These are phyloP conservation scores for Odocoileus virginianus DNA, from an alignment of 2,113 vertebrate species.

Conservation along the genomic window DNA sequence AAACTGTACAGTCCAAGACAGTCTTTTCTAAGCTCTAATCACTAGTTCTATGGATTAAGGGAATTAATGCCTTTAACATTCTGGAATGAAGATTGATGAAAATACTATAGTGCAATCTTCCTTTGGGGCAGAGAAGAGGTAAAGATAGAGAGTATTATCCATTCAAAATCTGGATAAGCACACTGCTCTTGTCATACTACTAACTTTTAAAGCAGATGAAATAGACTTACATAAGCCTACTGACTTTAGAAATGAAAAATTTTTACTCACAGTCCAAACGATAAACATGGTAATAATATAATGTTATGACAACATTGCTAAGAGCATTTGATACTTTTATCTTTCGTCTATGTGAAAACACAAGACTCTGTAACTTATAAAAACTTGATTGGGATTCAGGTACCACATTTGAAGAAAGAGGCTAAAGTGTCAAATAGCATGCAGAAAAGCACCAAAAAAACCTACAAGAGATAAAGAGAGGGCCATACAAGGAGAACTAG, in stretches of 20 bases:
- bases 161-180: constrained; percentile 32
- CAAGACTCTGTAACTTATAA: background rate
- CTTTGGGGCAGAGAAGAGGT: background rate
- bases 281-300: background rate
- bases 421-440: background rate
- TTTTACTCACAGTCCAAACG: background rate
- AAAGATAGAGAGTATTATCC: background rate
- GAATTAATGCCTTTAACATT: constrained; percentile 49
- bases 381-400: background rate
- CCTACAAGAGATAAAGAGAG: background rate
- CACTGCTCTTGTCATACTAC: background rate
- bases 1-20: background rate
- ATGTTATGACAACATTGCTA: background rate
- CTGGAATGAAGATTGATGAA: constrained; percentile 52
- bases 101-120: constrained; percentile 42
- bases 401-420: background rate
- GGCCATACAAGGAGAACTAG: background rate
- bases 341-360: constrained; percentile 9
- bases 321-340: background rate
- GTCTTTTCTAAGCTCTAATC: constrained; percentile 41
- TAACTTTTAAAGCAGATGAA: background rate
- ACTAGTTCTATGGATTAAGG: constrained; percentile 31
- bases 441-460: background rate
- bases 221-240: background rate
- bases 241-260: background rate